phyloP scores from a whole-genome alignment of 2,797 vertebrate species.

The Chelidonichthys spinosus region DNA sequence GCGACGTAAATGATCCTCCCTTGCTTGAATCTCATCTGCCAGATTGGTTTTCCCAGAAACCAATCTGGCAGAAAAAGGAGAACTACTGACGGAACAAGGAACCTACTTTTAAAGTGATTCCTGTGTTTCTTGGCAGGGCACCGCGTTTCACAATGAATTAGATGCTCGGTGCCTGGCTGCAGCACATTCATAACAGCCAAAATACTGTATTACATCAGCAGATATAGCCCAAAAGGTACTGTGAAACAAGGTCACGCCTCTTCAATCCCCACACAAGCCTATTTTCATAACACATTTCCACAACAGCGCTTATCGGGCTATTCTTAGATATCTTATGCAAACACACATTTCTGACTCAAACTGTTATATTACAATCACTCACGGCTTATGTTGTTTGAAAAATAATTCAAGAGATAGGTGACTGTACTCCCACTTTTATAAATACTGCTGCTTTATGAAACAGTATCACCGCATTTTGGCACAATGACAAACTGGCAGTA shows the following conservation, averaged over 20 bases:
- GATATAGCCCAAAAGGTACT: constrained; percentile 57
- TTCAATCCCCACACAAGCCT: constrained; percentile 66
- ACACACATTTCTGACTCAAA: constrained; percentile 67
- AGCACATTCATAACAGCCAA: constrained; percentile 49
- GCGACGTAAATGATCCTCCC: constrained; percentile 48
- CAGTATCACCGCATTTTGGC: constrained; percentile 34
- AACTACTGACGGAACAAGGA: constrained; percentile 32
- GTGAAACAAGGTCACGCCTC: constrained; percentile 70
- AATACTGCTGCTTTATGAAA: constrained; percentile 59
- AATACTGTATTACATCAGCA: constrained; percentile 70
- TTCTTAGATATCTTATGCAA: constrained; percentile 66
- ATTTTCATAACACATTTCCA: constrained; percentile 57
- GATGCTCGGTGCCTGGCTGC: constrained; percentile 39
- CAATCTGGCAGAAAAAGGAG: constrained; percentile 30
- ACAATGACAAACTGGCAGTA: constrained; percentile 17
- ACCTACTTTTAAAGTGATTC: constrained; percentile 48
- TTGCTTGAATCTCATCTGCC: constrained; percentile 57
- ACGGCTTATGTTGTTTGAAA: constrained; percentile 51
- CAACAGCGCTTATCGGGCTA: constrained; percentile 47
- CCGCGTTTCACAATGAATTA: constrained; percentile 55
- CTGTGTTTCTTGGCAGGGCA: constrained; percentile 25
- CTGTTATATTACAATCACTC: constrained; percentile 60
- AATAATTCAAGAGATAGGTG: constrained; percentile 56
- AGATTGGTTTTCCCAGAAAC: constrained; percentile 51
- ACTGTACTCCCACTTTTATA: constrained; percentile 51